phyloP scores from a whole-genome alignment of 2,888 invertebrate species.

The Chrysotoxum bicinctum region DNA sequence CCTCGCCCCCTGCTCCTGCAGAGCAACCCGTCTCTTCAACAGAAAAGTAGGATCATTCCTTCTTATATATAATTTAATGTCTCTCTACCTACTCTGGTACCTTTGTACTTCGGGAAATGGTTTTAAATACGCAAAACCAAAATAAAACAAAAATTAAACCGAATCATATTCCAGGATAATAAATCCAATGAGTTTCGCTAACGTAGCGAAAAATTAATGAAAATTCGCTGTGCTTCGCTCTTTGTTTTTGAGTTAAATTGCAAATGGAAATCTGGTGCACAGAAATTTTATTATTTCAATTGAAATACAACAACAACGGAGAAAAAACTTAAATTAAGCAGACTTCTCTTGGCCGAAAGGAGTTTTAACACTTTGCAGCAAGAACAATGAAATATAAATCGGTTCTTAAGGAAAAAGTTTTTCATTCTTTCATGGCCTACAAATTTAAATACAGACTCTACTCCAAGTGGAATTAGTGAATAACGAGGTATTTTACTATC shows the following conservation, averaged over 20 bases:
- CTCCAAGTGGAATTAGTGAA: no score
- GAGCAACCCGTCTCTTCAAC: background rate
- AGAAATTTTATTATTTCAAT: slow-evolving; percentile 16
- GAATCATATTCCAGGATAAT: slow-evolving; percentile 51
- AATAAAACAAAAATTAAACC: slow-evolving; percentile 2
- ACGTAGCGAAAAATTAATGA: slow-evolving; percentile 57
- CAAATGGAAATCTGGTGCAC: slow-evolving; percentile 23
- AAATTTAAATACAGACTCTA: no score
- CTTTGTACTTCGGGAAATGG: background rate
- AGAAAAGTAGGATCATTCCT: background rate
- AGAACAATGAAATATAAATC: background rate
- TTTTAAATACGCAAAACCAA: slow-evolving; percentile 23
- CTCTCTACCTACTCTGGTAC: slow-evolving; percentile 3
- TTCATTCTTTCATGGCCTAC: background rate
- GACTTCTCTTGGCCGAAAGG: background rate
- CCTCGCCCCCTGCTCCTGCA: background rate
- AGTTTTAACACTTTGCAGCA: background rate
- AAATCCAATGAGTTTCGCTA: slow-evolving; percentile 47
- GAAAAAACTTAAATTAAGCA: background rate
- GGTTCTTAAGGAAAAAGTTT: background rate
- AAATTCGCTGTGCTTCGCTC: slow-evolving; percentile 11
- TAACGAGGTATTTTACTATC: no score
- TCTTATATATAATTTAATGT: background rate
- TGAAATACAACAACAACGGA: background rate
- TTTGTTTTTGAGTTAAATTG: slow-evolving; percentile 42